These are phyloP conservation scores for Bambusicola thoracicus DNA, from an alignment of 2,113 vertebrate species.

Conservation along the genomic window DNA sequence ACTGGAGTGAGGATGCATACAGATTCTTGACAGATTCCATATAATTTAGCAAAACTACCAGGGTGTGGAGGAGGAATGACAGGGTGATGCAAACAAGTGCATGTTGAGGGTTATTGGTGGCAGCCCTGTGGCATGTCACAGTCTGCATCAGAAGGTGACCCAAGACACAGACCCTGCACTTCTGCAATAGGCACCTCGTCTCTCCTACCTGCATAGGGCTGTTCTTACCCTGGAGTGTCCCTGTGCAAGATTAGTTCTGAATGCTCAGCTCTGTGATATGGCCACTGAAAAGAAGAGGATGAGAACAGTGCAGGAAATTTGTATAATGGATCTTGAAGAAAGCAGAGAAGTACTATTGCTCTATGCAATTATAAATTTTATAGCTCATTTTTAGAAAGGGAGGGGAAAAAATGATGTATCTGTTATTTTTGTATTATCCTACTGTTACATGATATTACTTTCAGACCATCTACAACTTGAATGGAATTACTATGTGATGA, in stretches of 20 bases:
- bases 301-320: background rate
- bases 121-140: background rate
- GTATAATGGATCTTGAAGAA: background rate
- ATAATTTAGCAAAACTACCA: background rate
- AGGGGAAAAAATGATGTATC: background rate
- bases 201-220: background rate
- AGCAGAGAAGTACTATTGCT: background rate
- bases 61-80: background rate
- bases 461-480: background rate
- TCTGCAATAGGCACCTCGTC: background rate
- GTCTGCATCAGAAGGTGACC: background rate
- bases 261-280: background rate
- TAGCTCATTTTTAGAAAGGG: conserved; percentile 1
- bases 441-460: background rate
- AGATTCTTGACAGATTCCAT: background rate
- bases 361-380: conserved; percentile 16
- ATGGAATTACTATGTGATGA: background rate
- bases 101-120: background rate
- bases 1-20: background rate
- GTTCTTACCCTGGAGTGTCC: background rate
- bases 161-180: background rate
- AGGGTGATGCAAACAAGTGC: background rate
- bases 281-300: background rate
- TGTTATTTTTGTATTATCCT: conserved; percentile 27
- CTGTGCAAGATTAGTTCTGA: background rate